Conservation (phyloP, 1,140 invertebrate genomes). For the Cyphomyrmex costatus region DNA sequence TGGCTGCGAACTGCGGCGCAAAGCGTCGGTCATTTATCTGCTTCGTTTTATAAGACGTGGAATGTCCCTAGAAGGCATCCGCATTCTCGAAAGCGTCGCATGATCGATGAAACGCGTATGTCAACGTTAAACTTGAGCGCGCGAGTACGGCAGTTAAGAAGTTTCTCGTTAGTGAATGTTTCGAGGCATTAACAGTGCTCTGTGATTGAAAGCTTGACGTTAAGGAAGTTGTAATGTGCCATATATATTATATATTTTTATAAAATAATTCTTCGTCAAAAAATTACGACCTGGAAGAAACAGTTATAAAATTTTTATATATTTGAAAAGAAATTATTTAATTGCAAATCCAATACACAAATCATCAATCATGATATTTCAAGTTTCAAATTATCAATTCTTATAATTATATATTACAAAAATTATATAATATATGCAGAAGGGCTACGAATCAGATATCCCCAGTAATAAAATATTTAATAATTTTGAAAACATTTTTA, state of each 20-base stretch:
- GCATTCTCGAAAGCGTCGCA: conserved; percentile 14
- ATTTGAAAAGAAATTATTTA: background rate
- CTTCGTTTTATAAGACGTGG: conserved; percentile 14
- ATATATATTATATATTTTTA: background rate
- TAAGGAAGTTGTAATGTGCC: background rate
- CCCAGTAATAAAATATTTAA: too few relatives aligned
- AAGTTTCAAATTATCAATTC: conserved; percentile 4
- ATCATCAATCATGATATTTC: too few relatives aligned
- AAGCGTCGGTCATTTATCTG: conserved; percentile 40
- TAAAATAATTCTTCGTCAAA: conserved; percentile 6
- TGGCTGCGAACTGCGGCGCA: background rate
- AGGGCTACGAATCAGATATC: too few relatives aligned
- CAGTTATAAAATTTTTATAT: background rate
- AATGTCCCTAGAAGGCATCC: conserved; percentile 23
- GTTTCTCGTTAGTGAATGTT: conserved; percentile 5
- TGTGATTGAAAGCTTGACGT: conserved; percentile 23
- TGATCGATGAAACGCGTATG: conserved; percentile 61
- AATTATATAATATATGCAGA: too few relatives aligned
- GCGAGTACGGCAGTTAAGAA: background rate
- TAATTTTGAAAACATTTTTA: too few relatives aligned
- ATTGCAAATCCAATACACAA: background rate
- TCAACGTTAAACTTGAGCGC: conserved; percentile 29
- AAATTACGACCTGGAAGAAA: background rate
- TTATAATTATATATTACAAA: background rate
- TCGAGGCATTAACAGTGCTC: conserved; percentile 1